These are phyloP conservation scores for Lepus americanus DNA, from an alignment of 2,113 vertebrate genomes.

Conservation along the genomic window DNA sequence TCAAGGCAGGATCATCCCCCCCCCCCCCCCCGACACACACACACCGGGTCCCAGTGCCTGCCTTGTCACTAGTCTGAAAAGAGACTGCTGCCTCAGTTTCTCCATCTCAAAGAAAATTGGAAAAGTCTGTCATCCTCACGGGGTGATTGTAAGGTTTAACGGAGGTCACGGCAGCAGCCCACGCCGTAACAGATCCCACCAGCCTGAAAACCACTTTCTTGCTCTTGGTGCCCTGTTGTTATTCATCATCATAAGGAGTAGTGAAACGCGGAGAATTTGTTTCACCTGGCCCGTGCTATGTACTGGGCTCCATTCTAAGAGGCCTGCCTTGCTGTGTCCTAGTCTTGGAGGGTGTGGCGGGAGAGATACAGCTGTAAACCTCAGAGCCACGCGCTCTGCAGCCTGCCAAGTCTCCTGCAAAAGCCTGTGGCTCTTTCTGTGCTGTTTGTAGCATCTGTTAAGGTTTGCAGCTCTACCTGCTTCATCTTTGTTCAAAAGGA, in stretches of 20 bases:
- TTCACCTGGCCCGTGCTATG: background rate
- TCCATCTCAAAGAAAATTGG: background rate
- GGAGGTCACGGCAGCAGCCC: background rate
- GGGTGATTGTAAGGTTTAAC: background rate
- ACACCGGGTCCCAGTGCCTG: background rate
- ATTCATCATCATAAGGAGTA: constrained; percentile 31
- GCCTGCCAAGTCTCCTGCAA: background rate
- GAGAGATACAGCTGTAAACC: constrained; percentile 42
- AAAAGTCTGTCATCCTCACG: background rate
- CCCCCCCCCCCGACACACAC: too few species aligned
- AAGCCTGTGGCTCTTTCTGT: background rate
- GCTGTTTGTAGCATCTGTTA: background rate
- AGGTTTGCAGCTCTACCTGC: constrained; percentile 44
- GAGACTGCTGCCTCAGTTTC: constrained; percentile 58
- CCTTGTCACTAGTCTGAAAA: background rate
- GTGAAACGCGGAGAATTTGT: background rate
- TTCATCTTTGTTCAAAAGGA: constrained; percentile 38
- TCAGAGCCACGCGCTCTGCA: background rate
- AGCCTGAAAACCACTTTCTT: background rate
- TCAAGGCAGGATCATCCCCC: background rate
- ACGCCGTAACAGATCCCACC: background rate
- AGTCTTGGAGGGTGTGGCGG: constrained; percentile 57
- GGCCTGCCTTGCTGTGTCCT: background rate
- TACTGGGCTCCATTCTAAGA: constrained; percentile 43
- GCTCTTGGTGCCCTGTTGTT: background rate